A percentile compares a stretch with the other conserved stretches of the same genome.
Conservation (phyloP, 1,140 invertebrate genomes). For the Brachionus rubens region DNA sequence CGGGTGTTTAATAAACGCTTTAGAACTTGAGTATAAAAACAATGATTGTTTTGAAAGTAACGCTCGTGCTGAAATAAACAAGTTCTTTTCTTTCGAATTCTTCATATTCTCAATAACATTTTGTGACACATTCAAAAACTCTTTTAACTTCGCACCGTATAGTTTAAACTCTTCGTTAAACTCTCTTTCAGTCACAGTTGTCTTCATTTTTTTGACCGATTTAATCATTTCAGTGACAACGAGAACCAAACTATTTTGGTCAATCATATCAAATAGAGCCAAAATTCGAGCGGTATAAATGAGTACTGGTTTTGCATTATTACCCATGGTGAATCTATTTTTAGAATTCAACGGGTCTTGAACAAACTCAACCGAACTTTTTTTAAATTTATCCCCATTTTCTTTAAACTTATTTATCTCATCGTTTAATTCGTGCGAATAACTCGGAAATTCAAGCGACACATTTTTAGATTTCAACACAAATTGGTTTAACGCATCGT, state of each 20-base stretch:
- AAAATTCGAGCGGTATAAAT: neutral
- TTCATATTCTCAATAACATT: conserved; percentile 21
- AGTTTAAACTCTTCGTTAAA: neutral
- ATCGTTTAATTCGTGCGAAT: neutral
- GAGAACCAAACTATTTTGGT: neutral
- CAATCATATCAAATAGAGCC: conserved; percentile 6
- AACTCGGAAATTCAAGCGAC: neutral
- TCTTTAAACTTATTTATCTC: neutral
- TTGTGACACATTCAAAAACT: neutral
- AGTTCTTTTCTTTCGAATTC: neutral
- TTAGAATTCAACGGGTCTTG: neutral
- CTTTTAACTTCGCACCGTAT: neutral
- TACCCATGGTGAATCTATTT: neutral
- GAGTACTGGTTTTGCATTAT: neutral
- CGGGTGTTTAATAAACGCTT: neutral
- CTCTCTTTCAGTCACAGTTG: neutral
- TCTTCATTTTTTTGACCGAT: neutral
- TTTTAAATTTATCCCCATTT: neutral
- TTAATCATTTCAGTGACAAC: neutral
- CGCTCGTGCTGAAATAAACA: conserved; percentile 1
- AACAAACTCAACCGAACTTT: neutral
- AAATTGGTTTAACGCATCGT: neutral
- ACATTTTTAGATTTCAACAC: neutral
- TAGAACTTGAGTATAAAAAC: conserved; percentile 3
- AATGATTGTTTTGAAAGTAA: conserved; percentile 10